These are phyloP conservation scores for Aythya baeri DNA, from an alignment of 2,113 vertebrate species.

Conservation along the genomic window DNA sequence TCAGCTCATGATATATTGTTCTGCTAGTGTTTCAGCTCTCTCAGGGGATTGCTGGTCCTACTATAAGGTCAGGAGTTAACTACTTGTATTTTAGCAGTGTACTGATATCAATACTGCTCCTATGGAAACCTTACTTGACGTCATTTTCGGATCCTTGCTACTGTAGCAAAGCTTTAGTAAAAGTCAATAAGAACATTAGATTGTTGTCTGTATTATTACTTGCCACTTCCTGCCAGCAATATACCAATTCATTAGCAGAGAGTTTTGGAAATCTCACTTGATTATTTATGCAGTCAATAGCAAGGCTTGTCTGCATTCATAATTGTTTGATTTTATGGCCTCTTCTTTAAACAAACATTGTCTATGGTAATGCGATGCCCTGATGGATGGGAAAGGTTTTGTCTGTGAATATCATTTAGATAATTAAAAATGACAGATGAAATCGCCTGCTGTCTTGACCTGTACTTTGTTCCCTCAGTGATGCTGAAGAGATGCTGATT, in stretches of 20 bases:
- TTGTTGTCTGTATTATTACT: constrained; percentile 91
- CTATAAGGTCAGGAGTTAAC: constrained; percentile 85
- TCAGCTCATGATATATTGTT: constrained; percentile 77
- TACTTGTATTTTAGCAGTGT: constrained; percentile 82
- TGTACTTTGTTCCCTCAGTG: constrained; percentile 94
- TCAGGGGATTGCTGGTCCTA: constrained; percentile 75
- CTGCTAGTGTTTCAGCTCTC: constrained; percentile 72
- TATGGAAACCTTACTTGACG: constrained; percentile 85
- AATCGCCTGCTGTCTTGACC: constrained; percentile 94
- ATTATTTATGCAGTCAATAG: constrained; percentile 97
- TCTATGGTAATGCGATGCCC: constrained; percentile 96
- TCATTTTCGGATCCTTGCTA: constrained; percentile 81
- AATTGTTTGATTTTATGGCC: constrained; percentile 98
- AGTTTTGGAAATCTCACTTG: constrained; percentile 87
- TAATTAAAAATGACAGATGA: constrained; percentile 99
- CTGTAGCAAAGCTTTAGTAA: constrained; percentile 79
- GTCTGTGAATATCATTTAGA: constrained; percentile 99
- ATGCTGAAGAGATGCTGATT: constrained; percentile 94
- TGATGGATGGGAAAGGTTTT: constrained; percentile 93
- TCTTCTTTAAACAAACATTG: constrained; percentile 98
- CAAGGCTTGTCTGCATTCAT: constrained; percentile 93
- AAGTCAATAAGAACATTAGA: constrained; percentile 89
- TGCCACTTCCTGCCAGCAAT: constrained; percentile 84
- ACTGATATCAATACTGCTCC: constrained; percentile 81
- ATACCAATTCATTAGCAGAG: constrained; percentile 92